phyloP scores from a whole-genome alignment of 2,888 invertebrate species.

The Cynaeus angustus region DNA sequence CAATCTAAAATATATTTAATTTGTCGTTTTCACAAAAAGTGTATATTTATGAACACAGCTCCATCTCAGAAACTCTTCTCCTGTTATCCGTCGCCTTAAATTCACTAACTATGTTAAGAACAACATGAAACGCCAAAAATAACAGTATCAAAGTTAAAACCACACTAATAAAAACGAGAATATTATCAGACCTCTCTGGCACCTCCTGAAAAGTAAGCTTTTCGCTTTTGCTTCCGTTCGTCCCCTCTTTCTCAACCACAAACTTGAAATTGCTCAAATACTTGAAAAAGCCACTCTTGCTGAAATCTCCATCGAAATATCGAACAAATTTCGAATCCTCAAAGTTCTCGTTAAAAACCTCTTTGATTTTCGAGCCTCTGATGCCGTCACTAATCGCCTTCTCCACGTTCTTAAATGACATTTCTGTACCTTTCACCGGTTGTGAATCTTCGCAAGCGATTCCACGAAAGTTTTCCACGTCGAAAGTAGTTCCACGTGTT shows the following conservation, averaged over 20 bases:
- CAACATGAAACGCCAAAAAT: background rate
- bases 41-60: background rate
- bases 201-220: background rate
- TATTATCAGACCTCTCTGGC: background rate
- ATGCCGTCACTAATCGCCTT: background rate
- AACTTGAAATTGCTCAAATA: constrained; percentile 12
- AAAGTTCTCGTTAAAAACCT: constrained; percentile 19
- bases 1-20: too few relatives aligned
- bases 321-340: constrained; percentile 15
- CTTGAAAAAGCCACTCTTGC: constrained; percentile 19
- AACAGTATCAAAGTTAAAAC: background rate
- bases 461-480: constrained; percentile 19
- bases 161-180: background rate
- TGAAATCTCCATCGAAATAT: constrained; percentile 20
- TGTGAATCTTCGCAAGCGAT: constrained; percentile 13
- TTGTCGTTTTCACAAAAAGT: too few relatives aligned
- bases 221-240: constrained; percentile 5
- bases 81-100: too few relatives aligned
- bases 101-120: background rate
- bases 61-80: background rate
- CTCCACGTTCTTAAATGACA: background rate
- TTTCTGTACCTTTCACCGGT: too few relatives aligned
- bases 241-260: background rate
- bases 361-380: constrained; percentile 1
- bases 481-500: background rate